These are phyloP conservation scores for Dendrolimus kikuchii DNA, from an alignment of 1,140 invertebrate species.

Conservation along the genomic window DNA sequence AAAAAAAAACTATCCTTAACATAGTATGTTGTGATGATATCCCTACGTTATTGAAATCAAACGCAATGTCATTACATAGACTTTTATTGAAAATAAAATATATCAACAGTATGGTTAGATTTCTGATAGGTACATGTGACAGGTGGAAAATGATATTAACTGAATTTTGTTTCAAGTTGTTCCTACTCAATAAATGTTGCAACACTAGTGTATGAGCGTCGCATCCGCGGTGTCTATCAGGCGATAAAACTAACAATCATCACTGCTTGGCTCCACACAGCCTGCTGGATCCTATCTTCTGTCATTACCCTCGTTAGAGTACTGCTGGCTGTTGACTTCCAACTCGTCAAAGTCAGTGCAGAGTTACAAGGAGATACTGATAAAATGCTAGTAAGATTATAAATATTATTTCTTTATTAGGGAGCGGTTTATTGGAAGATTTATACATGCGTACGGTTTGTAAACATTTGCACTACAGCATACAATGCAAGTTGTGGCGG, in stretches of 20 bases:
- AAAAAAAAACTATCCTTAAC: background rate
- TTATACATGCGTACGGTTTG: background rate
- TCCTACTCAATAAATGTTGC: slow-evolving; percentile 52
- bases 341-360: slow-evolving; percentile 46
- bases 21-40: too few relatives aligned
- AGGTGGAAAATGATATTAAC: too few relatives aligned
- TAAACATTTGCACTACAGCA: too few relatives aligned
- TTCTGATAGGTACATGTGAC: too few relatives aligned
- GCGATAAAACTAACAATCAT: slow-evolving; percentile 44
- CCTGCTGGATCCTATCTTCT: slow-evolving; percentile 52
- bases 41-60: too few relatives aligned
- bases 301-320: slow-evolving; percentile 40
- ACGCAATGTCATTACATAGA: too few relatives aligned
- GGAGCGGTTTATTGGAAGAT: slow-evolving; percentile 1
- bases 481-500: too few relatives aligned
- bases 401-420: background rate
- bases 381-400: slow-evolving; percentile 39
- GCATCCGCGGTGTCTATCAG: slow-evolving; percentile 57
- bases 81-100: too few relatives aligned
- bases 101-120: too few relatives aligned
- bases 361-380: slow-evolving; percentile 46
- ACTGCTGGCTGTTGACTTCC: slow-evolving; percentile 56
- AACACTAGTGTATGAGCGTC: slow-evolving; percentile 44
- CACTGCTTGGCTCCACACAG: slow-evolving; percentile 59
- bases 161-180: slow-evolving; percentile 27